A percentile compares a stretch with the other conserved stretches of the same genome.
phyloP scores from a whole-genome alignment of 2,888 invertebrate species.

The Incurvaria masculella region DNA sequence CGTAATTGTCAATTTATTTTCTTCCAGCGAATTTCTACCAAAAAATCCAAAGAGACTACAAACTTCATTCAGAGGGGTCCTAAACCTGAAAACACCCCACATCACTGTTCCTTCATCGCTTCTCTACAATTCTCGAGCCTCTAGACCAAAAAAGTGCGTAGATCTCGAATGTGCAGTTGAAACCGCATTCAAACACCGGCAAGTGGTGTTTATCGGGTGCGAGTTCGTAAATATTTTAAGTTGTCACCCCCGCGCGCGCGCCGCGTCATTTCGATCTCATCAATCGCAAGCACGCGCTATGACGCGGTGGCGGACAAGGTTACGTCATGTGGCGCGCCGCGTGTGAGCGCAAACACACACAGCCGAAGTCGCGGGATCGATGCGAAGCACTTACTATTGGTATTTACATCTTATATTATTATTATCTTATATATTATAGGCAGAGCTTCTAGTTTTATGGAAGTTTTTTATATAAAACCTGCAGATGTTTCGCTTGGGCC shows the following conservation, averaged over 20 bases:
- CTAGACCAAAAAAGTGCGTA: conserved; percentile 13
- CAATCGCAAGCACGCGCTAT: conserved; percentile 18
- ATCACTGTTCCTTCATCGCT: no score
- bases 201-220: conserved; percentile 19
- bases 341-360: conserved; percentile 14
- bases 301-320: conserved; percentile 29
- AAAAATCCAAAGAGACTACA: no score
- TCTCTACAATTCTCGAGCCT: conserved; percentile 18
- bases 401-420: no score
- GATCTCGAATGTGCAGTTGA: conserved; percentile 10
- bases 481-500: no score
- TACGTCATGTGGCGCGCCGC: conserved; percentile 20
- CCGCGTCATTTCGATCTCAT: conserved; percentile 5
- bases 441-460: no score
- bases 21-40: no score
- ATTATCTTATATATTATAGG: no score
- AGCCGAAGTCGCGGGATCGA: conserved; percentile 5
- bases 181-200: conserved; percentile 13
- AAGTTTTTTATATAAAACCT: no score
- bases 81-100: no score
- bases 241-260: conserved; percentile 17
- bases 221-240: conserved; percentile 17
- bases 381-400: no score
- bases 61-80: no score
- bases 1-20: no score